Percentiles rank a stretch among this genome's conserved stretches.
phyloP scores from a whole-genome alignment of 2,113 vertebrate genomes.

The Oryzias javanicus region DNA sequence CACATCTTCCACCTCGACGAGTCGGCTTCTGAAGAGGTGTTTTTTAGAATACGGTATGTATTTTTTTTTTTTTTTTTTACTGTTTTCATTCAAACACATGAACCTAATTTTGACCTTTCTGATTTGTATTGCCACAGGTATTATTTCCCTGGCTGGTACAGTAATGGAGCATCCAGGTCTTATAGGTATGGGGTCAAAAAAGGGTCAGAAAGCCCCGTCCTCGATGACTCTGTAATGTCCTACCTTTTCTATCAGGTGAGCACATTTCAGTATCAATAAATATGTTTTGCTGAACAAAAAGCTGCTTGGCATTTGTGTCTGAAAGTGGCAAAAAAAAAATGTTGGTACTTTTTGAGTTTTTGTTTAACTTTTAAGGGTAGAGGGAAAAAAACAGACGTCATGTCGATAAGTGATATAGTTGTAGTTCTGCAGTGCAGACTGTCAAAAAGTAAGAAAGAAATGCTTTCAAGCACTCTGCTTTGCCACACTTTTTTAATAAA shows the following conservation, averaged over 20 bases:
- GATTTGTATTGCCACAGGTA: conserved; percentile 73
- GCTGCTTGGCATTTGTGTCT: neutral
- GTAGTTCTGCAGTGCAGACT: too few species aligned
- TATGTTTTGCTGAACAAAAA: neutral
- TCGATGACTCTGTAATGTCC: conserved; percentile 90
- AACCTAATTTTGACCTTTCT: neutral
- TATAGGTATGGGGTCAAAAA: conserved; percentile 88
- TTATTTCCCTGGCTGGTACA: conserved; percentile 96
- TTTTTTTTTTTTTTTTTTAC: neutral
- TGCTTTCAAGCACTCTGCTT: too few species aligned
- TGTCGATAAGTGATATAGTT: too few species aligned
- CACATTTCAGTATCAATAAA: neutral
- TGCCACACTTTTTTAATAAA: too few species aligned
- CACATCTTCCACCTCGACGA: conserved; percentile 89
- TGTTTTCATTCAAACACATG: neutral
- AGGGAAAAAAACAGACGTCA: too few species aligned
- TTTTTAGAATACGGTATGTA: conserved; percentile 87
- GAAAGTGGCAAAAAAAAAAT: neutral
- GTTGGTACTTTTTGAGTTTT: too few species aligned
- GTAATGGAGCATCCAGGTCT: conserved; percentile 81
- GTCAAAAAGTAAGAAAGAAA: too few species aligned
- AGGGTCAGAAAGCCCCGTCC: conserved; percentile 86
- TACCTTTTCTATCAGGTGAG: conserved; percentile 95
- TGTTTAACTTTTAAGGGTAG: too few species aligned
- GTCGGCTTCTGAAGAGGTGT: conserved; percentile 76